Conservation (phyloP, 2,888 invertebrate genomes). For the Lamellibrachia columna region DNA sequence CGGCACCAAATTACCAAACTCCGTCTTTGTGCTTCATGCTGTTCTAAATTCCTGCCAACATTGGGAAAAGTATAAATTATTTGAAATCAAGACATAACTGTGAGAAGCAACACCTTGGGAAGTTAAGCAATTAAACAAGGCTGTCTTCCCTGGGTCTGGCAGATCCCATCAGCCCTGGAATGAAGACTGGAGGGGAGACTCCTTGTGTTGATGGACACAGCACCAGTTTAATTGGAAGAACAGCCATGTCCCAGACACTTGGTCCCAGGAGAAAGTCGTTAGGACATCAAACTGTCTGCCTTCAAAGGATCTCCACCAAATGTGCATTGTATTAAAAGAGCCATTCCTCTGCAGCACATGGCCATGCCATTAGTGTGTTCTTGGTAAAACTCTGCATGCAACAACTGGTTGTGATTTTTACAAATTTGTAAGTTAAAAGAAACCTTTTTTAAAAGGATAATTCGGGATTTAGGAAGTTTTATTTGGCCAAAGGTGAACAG, state of each 20-base stretch:
- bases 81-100: not conserved
- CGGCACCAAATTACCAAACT: not conserved
- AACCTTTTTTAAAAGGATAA: not conserved
- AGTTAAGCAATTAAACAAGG: constrained; percentile 4
- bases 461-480: not conserved
- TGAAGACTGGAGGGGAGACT: not conserved
- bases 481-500: not conserved
- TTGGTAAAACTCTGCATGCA: not conserved
- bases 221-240: constrained; percentile 6
- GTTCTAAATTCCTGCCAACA: not conserved
- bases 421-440: not conserved
- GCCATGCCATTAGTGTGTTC: not conserved
- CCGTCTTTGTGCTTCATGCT: not conserved
- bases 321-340: constrained; percentile 6
- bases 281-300: constrained; percentile 6
- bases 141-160: not conserved
- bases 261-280: not conserved
- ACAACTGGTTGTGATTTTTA: not conserved
- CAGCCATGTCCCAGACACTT: not conserved
- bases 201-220: not conserved
- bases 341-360: not conserved
- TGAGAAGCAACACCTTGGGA: not conserved
- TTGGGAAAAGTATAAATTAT: not conserved
- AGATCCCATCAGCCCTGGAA: not conserved
- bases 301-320: not conserved